phyloP scores from a whole-genome alignment of 2,888 invertebrate genomes.

The Lasioglossum morio region DNA sequence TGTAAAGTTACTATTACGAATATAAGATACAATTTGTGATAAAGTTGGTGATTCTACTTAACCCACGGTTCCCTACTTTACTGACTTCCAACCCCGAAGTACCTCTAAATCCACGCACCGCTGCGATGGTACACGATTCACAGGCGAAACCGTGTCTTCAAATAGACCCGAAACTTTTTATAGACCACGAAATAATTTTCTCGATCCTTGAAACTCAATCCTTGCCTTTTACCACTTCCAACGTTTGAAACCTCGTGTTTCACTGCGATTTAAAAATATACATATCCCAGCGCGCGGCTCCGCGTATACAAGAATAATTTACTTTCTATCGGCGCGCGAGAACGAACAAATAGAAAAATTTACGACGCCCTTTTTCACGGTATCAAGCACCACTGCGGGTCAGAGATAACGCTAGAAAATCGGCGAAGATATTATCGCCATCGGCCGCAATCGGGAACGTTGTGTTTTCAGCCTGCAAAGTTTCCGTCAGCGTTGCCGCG shows the following conservation, averaged over 20 bases:
- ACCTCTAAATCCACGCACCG: neutral
- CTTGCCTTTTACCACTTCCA: neutral
- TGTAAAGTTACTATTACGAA: no score
- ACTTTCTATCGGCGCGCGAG: neutral
- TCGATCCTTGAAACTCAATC: neutral
- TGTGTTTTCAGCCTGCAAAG: slow-evolving; percentile 43
- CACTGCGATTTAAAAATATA: slow-evolving; percentile 1
- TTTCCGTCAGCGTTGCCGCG: slow-evolving; percentile 61
- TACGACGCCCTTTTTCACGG: neutral
- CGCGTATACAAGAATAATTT: neutral
- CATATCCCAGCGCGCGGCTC: neutral
- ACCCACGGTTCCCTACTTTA: slow-evolving; percentile 40
- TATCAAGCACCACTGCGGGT: neutral
- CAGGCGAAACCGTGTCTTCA: neutral
- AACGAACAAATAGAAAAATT: slow-evolving; percentile 1
- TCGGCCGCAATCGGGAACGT: slow-evolving; percentile 37
- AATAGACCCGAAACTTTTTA: slow-evolving; percentile 32
- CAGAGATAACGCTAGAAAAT: slow-evolving; percentile 31
- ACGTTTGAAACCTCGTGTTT: neutral
- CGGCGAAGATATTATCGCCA: slow-evolving; percentile 43
- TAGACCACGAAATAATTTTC: slow-evolving; percentile 7
- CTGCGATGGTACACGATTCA: neutral
- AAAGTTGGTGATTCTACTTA: slow-evolving; percentile 40
- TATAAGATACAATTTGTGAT: no score
- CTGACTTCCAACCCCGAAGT: neutral